phyloP scores from a whole-genome alignment of 1,140 invertebrate species.

The Conopomorpha cramerella region DNA sequence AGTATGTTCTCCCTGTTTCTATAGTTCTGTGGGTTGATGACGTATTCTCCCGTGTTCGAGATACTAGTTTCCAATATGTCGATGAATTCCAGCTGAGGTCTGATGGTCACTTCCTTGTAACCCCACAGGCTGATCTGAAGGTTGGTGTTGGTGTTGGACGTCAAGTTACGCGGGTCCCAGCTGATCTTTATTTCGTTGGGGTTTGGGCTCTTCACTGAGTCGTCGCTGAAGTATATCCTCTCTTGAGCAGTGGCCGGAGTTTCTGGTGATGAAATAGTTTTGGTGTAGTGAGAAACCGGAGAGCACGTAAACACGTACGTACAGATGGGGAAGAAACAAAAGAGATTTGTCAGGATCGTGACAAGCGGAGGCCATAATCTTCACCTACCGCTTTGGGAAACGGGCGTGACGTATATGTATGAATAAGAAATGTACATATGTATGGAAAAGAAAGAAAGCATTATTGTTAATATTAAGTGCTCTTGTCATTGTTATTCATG shows the following conservation, averaged over 20 bases:
- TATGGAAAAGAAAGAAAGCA: conserved; percentile 1
- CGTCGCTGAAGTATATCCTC: conserved; percentile 79
- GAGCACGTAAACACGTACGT: too few species aligned
- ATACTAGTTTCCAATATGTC: conserved; percentile 65
- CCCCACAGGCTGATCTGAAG: conserved; percentile 85
- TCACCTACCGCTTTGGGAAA: too few species aligned
- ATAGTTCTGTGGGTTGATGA: conserved; percentile 72
- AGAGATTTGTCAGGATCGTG: too few species aligned
- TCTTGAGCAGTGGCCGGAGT: conserved; percentile 83
- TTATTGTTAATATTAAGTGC: conserved; percentile 3
- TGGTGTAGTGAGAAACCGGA: too few species aligned
- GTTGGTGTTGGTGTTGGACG: conserved; percentile 73
- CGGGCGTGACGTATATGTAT: too few species aligned
- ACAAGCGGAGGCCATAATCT: too few species aligned
- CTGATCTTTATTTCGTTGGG: conserved; percentile 76
- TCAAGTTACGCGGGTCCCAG: conserved; percentile 86
- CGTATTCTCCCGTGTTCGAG: conserved; percentile 69
- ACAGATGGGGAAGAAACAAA: too few species aligned
- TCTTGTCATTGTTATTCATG: too few species aligned
- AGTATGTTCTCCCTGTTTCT: conserved; percentile 69
- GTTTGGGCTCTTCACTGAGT: conserved; percentile 71
- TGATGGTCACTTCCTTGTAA: conserved; percentile 83
- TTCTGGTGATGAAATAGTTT: conserved; percentile 65
- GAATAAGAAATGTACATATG: too few species aligned
- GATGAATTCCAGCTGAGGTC: conserved; percentile 67